These are phyloP conservation scores for Oryzias dopingdopingensis DNA, from an alignment of 2,797 vertebrate species.

Conservation along the genomic window DNA sequence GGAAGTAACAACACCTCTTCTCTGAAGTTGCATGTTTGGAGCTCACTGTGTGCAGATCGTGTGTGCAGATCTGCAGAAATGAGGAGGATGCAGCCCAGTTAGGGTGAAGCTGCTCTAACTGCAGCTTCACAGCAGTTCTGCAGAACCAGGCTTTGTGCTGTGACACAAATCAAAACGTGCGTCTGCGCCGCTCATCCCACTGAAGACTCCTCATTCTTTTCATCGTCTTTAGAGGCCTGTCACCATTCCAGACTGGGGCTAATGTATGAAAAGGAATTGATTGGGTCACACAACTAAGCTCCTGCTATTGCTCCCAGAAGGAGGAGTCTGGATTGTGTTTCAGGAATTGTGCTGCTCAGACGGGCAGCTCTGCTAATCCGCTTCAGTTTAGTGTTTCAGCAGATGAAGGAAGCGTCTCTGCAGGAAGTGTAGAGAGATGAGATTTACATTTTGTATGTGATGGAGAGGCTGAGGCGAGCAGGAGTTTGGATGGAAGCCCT, in stretches of 20 bases:
- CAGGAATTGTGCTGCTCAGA: slow-evolving; percentile 52
- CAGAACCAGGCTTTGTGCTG: slow-evolving; percentile 27
- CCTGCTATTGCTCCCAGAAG: slow-evolving; percentile 39
- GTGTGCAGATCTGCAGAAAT: too few relatives aligned
- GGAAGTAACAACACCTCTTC: too few relatives aligned
- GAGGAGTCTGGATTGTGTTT: slow-evolving; percentile 29
- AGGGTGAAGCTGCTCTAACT: slow-evolving; percentile 18
- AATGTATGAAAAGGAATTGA: slow-evolving; percentile 55
- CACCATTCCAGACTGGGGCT: slow-evolving; percentile 19
- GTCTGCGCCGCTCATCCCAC: slow-evolving; percentile 9
- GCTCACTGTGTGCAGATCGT: too few relatives aligned
- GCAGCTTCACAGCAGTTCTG: slow-evolving; percentile 39
- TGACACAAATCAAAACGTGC: slow-evolving; percentile 27
- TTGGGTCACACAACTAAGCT: slow-evolving; percentile 48
- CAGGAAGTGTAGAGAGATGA: slow-evolving; percentile 26
- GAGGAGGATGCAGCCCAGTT: too few relatives aligned
- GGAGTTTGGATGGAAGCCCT: slow-evolving; percentile 51
- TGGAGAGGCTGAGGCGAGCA: slow-evolving; percentile 19
- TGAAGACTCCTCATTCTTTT: not conserved
- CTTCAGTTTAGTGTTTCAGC: slow-evolving; percentile 34
- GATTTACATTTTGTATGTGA: slow-evolving; percentile 59
- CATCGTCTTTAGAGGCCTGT: slow-evolving; percentile 30
- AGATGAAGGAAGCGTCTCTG: slow-evolving; percentile 40
- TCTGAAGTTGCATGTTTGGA: too few relatives aligned
- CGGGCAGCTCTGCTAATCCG: slow-evolving; percentile 35